Conservation (phyloP, 35 echinoderm and acorn worm species). For the Eucidaris tribuloides region DNA sequence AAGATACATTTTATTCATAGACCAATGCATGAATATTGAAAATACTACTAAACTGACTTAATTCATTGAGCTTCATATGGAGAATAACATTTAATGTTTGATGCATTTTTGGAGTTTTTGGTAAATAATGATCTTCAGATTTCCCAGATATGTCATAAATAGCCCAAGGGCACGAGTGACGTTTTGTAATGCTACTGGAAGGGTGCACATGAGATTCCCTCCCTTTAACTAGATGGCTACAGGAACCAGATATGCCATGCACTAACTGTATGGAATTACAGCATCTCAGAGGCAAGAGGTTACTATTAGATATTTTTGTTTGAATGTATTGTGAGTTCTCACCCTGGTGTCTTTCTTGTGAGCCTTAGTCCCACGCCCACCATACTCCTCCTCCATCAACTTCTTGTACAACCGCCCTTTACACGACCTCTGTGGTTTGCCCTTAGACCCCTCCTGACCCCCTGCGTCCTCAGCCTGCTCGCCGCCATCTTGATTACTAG, state of each 20-base stretch:
- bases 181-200: too few species aligned
- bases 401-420: constrained; percentile 66
- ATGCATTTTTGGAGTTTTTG: too few species aligned
- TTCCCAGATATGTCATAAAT: too few species aligned
- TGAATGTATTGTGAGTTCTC: background rate
- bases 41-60: too few species aligned
- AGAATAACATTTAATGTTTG: too few species aligned
- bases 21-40: too few species aligned
- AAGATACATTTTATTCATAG: too few species aligned
- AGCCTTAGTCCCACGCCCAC: background rate
- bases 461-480: background rate
- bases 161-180: too few species aligned
- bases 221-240: background rate
- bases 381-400: constrained; percentile 23
- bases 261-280: background rate
- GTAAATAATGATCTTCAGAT: too few species aligned
- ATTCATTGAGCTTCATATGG: too few species aligned
- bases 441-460: constrained; percentile 23
- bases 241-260: too few species aligned
- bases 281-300: background rate
- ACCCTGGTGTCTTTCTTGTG: constrained; percentile 42
- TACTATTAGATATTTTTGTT: background rate
- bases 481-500: background rate
- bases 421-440: constrained; percentile 59
- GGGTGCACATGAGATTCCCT: too few species aligned